phyloP scores from a whole-genome alignment of 2,797 vertebrate species.

The Acanthurus lineatus region DNA sequence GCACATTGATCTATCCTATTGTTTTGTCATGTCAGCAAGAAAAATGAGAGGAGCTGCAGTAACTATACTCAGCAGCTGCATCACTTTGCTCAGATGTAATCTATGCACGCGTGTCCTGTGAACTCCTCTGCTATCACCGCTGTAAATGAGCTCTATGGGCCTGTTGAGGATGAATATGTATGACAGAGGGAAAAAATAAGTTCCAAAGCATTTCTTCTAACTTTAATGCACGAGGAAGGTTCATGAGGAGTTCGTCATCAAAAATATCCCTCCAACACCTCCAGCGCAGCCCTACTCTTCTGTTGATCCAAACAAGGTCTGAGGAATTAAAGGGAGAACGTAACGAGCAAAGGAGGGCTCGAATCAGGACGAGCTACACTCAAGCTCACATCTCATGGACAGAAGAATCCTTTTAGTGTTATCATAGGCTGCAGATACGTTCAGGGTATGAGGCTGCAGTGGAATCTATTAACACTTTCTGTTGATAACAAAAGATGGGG shows the following conservation, averaged over 20 bases:
- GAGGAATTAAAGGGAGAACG: slow-evolving; percentile 47
- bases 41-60: slow-evolving; percentile 43
- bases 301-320: slow-evolving; percentile 51
- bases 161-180: slow-evolving; percentile 68
- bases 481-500: slow-evolving; percentile 68
- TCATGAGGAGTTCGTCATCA: slow-evolving; percentile 60
- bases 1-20: slow-evolving; percentile 54
- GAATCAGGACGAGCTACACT: slow-evolving; percentile 44
- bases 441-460: slow-evolving; percentile 35
- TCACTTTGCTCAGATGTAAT: slow-evolving; percentile 40
- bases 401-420: slow-evolving; percentile 72
- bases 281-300: slow-evolving; percentile 18
- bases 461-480: slow-evolving; percentile 75
- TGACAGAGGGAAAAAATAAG: slow-evolving; percentile 35
- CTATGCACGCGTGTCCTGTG: slow-evolving; percentile 40
- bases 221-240: slow-evolving; percentile 47
- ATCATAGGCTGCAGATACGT: slow-evolving; percentile 64
- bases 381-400: slow-evolving; percentile 55
- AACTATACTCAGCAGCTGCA: slow-evolving; percentile 56
- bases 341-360: slow-evolving; percentile 20
- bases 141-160: slow-evolving; percentile 59
- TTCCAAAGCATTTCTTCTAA: slow-evolving; percentile 20
- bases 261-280: slow-evolving; percentile 57
- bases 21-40: slow-evolving; percentile 58
- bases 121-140: slow-evolving; percentile 36